Evolutionary conservation across 2,113 vertebrate species (phyloP).

Genomic region (Percopsis transmontana): DNA sequence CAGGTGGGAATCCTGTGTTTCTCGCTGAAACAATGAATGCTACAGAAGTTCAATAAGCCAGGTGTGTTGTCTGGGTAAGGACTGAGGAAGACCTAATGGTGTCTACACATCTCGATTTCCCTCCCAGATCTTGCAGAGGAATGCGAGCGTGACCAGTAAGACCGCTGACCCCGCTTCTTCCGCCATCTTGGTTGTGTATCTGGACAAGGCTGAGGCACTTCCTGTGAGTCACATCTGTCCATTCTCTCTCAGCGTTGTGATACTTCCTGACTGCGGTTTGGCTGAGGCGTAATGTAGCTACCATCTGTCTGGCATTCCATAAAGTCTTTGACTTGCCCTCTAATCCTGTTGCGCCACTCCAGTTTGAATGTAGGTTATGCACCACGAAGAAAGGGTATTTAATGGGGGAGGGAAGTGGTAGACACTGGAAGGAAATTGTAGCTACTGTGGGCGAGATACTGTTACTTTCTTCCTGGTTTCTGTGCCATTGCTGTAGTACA

Average conservation of each 20-base stretch:
- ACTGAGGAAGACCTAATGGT: not conserved
- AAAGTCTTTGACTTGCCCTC: slow-evolving; percentile 19
- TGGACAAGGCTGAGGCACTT: slow-evolving; percentile 90
- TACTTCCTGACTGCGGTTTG: slow-evolving; percentile 59
- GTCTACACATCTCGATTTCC: not conserved
- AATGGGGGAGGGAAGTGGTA: too few species aligned
- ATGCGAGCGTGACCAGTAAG: slow-evolving; percentile 72
- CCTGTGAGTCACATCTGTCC: slow-evolving; percentile 74
- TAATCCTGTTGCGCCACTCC: not conserved
- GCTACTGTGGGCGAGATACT: too few species aligned
- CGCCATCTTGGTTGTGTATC: slow-evolving; percentile 87
- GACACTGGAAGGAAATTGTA: too few species aligned
- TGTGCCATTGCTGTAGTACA: too few species aligned
- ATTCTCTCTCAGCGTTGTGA: slow-evolving; percentile 10
- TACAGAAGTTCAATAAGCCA: not conserved
- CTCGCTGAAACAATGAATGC: not conserved
- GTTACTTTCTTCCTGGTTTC: too few species aligned
- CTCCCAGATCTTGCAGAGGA: slow-evolving; percentile 82
- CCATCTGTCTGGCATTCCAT: slow-evolving; percentile 46
- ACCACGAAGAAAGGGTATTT: too few species aligned
- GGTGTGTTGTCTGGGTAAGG: not conserved
- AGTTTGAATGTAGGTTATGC: not conserved
- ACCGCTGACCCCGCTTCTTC: slow-evolving; percentile 83
- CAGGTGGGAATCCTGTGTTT: slow-evolving; percentile 73
- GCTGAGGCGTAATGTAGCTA: slow-evolving; percentile 22